Percentiles rank a stretch among this genome's conserved stretches.
Conservation (phyloP, 2,888 invertebrate species). For the Cephus rjabovi region DNA sequence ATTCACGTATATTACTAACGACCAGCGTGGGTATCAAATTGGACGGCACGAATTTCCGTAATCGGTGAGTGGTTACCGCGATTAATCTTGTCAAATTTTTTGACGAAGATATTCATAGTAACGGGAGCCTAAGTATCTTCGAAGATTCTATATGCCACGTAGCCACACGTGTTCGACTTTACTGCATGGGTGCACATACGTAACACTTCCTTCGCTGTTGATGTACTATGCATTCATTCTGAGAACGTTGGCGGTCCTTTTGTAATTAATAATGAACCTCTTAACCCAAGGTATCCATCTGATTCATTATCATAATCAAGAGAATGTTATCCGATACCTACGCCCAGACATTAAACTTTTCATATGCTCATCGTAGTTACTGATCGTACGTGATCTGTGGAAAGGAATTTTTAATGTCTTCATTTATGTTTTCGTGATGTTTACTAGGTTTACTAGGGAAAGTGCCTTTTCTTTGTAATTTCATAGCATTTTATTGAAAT, state of each 20-base stretch:
- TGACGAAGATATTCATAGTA: not conserved
- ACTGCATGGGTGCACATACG: not conserved
- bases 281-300: not conserved
- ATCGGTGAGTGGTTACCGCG: not conserved
- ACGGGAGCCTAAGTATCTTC: not conserved
- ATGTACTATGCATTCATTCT: not conserved
- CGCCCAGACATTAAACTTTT: not conserved
- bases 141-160: not conserved
- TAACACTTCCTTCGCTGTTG: not conserved
- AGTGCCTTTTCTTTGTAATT: not conserved
- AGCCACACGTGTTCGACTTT: not conserved
- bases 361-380: not conserved
- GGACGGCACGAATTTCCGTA: not conserved
- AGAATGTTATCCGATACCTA: not conserved
- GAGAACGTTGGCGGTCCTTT: not conserved
- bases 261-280: slow-evolving; percentile 1
- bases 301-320: not conserved
- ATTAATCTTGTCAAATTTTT: not conserved
- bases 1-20: not conserved
- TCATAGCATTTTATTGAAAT: not conserved
- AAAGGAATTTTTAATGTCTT: not conserved
- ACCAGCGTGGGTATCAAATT: not conserved
- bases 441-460: not conserved
- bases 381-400: not conserved
- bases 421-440: not conserved